Base-by-base conservation (phyloP, 2,888 invertebrate species). In the Pogonocherus hispidulus region DNA sequence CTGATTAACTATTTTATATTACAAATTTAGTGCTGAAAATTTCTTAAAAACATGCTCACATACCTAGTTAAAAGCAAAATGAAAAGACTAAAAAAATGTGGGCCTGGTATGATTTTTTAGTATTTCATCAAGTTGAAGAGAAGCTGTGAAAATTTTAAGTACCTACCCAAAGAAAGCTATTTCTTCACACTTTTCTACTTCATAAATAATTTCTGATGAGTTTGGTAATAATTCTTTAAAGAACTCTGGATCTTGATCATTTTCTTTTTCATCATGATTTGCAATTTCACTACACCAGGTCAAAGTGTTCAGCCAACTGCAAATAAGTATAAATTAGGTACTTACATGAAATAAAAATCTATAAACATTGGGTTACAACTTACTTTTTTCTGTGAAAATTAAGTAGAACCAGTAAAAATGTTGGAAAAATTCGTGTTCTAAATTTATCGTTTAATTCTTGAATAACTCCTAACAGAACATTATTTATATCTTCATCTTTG, bases 381-480 rank as follows among this genome's bases (percentile, higher is more conserved):
- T 46, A 59, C 59, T 59, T 19, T 5, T 32, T 59, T 32, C 14
- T 59, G 23, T 47, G 20, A 32, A 47, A 59, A 32, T 46, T 22
- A 19, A 59, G 32, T 47, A 59, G 23, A 27, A 59, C 59, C 8
- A 27, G 14, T 19, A 59, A 46, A 59, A 27, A 59, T 22, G 27
- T 59, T 27, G 59, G 59, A 46, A 59, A 47, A 0, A 59, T n/a
- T 16, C 44, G 46, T n/a, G 46, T 9, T n/a, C 18, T 27, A 23
- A 18, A 27, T 11, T 59, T 46, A 27, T 59, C 27, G 16, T 44
- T 16, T 8, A 59, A 32, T 18, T 46, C 18, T 18, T n/a, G 23
- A 1, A 47, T 18, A 11, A 59, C 23, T 9, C 27, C n/a, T 32
- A 22, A 23, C n/a, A 46, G 6, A 5, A 47, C 20, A 9, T 14